Conservation (phyloP, 2,113 vertebrate genomes). For the Beaufortia kweichowensis region DNA sequence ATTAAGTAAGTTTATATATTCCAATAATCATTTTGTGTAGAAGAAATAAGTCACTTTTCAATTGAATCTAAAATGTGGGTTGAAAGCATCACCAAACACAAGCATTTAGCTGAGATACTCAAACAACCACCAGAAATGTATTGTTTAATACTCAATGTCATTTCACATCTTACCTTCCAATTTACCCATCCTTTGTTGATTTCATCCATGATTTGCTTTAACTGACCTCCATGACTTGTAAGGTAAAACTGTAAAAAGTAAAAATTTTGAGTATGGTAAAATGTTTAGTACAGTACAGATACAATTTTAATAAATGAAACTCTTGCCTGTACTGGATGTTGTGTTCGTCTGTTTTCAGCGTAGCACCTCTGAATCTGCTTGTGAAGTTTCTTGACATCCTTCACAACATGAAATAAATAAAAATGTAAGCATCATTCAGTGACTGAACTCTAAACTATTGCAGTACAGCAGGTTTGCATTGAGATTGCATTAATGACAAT, state of each 20-base stretch:
- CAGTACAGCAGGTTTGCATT: not conserved
- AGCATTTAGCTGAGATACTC: no score
- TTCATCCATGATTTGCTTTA: constrained; percentile 94
- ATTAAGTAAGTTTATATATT: no score
- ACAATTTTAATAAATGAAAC: not conserved
- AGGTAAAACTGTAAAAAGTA: constrained; percentile 81
- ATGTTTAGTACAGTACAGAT: no score
- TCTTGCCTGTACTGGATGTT: constrained; percentile 87
- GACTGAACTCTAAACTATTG: not conserved
- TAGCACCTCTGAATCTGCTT: constrained; percentile 98
- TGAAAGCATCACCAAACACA: no score
- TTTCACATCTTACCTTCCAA: constrained; percentile 85
- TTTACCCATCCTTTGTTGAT: constrained; percentile 97
- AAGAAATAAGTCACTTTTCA: no score
- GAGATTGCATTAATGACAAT: not conserved
- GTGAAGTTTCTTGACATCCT: constrained; percentile 96
- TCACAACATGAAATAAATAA: constrained; percentile 24
- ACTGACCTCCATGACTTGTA: constrained; percentile 89
- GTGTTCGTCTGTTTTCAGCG: constrained; percentile 88
- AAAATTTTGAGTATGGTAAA: not conserved
- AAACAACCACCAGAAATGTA: no score
- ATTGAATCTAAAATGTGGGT: no score
- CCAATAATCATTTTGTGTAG: no score
- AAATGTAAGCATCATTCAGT: not conserved
- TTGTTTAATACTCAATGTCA: constrained; percentile 16